A percentile compares a stretch with the other conserved stretches of the same genome.
Conservation (phyloP, 1,140 invertebrate species). For the Orussus abietinus region DNA sequence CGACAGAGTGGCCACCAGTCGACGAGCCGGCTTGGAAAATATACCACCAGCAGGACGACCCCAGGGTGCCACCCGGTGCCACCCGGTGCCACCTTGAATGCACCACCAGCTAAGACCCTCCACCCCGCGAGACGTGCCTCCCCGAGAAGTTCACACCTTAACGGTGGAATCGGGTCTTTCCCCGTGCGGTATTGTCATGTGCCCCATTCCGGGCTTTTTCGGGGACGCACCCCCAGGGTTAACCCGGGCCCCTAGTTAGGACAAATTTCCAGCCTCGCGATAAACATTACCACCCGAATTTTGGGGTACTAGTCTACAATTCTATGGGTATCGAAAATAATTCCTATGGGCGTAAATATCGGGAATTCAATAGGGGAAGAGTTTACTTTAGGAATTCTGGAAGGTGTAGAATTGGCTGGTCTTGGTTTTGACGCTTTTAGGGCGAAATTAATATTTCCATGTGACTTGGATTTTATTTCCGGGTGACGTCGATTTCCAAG, state of each 20-base stretch:
- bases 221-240: constrained; percentile 3
- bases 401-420: too few relatives aligned
- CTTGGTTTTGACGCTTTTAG: too few relatives aligned
- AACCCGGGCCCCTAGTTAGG: background rate
- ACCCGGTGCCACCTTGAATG: constrained; percentile 11
- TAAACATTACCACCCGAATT: too few relatives aligned
- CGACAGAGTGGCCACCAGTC: constrained; percentile 21
- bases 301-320: too few relatives aligned
- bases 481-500: too few relatives aligned
- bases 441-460: too few relatives aligned
- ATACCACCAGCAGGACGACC: constrained; percentile 15
- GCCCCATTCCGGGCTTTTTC: background rate
- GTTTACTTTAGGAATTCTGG: too few relatives aligned
- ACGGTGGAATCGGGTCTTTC: constrained; percentile 14
- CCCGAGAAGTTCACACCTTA: constrained; percentile 12
- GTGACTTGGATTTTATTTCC: too few relatives aligned
- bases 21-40: constrained; percentile 8
- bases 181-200: constrained; percentile 11
- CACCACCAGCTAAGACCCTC: constrained; percentile 23
- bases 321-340: too few relatives aligned
- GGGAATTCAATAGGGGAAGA: too few relatives aligned
- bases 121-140: constrained; percentile 13
- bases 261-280: too few relatives aligned
- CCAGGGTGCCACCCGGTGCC: background rate
- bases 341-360: too few relatives aligned